Base-by-base conservation (phyloP, 2,113 vertebrate genomes). In the Ophthalmolycus amberensis region DNA sequence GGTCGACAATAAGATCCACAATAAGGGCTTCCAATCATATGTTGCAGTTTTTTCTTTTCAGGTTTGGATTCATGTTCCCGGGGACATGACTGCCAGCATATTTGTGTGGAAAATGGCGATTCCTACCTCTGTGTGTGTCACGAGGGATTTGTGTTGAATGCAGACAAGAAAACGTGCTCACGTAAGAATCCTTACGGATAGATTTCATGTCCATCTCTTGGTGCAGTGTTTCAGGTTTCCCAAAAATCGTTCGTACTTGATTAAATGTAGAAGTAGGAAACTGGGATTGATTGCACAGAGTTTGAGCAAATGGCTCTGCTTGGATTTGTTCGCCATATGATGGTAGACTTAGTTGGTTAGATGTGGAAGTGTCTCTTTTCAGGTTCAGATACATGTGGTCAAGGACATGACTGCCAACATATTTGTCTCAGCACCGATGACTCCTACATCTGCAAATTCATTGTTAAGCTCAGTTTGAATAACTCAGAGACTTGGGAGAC, bases 311-410 rank as follows among this genome's bases (percentile, higher is more conserved):
- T 27, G 27, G 27, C 2, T 27, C 27, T 27, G 27, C 27, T 27
- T 27, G 27, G 27, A 27, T 27, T 1, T 27, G 27, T 27, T 27
- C 27, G 27, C 27, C 27, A 27, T 27, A 27, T 27, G 27, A 27
- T 27, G 50, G 22, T 18, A 54, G 44, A 52, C n/a, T 52, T 12
- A 52, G 32, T 22, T 54, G 11, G 25, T 85, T 27, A 68, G 16
- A 37, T 80, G 29, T 78, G 38, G 6, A 27, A 71, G 32, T 75
- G 52, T 85, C 59, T 85, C 68, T 75, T 87, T 78, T 54, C 88
- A 96, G 95, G 91, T 84, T 25, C 71, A 1, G 92, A 95, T 74
- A 60, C 88, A 10, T 96, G 95, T 77, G 90, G 91, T 56, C 80
- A 81, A 14, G 89, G 86, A 85, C 94, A 94, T 0, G 89, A 91